phyloP scores from a whole-genome alignment of 2,888 invertebrate genomes.

The Melanostoma scalare region DNA sequence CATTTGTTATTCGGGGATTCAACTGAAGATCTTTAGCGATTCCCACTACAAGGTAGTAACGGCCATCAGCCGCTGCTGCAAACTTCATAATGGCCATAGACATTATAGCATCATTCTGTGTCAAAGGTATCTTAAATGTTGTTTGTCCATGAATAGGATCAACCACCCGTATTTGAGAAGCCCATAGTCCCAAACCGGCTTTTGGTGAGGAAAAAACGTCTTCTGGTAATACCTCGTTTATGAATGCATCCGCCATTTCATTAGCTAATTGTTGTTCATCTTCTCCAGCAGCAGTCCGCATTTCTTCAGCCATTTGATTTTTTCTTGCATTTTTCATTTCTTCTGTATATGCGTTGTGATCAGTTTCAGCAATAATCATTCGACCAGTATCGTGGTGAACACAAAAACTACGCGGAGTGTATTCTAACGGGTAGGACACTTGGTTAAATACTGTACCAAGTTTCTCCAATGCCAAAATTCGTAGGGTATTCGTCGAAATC shows the following conservation, averaged over 20 bases:
- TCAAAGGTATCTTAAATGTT: slow-evolving; percentile 89
- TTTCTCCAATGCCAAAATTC: slow-evolving; percentile 98
- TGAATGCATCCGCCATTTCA: slow-evolving; percentile 98
- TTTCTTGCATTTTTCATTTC: slow-evolving; percentile 95
- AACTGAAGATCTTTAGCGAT: slow-evolving; percentile 95
- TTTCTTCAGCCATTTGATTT: slow-evolving; percentile 98
- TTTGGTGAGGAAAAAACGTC: slow-evolving; percentile 97
- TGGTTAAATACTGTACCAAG: slow-evolving; percentile 99
- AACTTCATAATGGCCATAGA: slow-evolving; percentile 93
- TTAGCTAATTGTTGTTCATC: slow-evolving; percentile 97
- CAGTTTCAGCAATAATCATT: slow-evolving; percentile 96
- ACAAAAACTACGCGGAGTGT: slow-evolving; percentile 97
- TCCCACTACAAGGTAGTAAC: slow-evolving; percentile 90
- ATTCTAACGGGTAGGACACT: slow-evolving; percentile 94
- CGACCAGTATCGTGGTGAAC: slow-evolving; percentile 96
- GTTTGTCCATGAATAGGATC: slow-evolving; percentile 93
- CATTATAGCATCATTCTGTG: slow-evolving; percentile 98
- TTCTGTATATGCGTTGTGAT: slow-evolving; percentile 99
- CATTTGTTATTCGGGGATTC: slow-evolving; percentile 91
- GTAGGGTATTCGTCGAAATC: slow-evolving; percentile 97
- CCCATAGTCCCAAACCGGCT: slow-evolving; percentile 98
- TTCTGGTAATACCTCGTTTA: slow-evolving; percentile 97
- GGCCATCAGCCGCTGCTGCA: slow-evolving; percentile 83
- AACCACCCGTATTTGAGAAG: slow-evolving; percentile 93
- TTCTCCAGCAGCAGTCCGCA: slow-evolving; percentile 97